Conservation (phyloP, 2,888 invertebrate species). For the Dasypolia templi region DNA sequence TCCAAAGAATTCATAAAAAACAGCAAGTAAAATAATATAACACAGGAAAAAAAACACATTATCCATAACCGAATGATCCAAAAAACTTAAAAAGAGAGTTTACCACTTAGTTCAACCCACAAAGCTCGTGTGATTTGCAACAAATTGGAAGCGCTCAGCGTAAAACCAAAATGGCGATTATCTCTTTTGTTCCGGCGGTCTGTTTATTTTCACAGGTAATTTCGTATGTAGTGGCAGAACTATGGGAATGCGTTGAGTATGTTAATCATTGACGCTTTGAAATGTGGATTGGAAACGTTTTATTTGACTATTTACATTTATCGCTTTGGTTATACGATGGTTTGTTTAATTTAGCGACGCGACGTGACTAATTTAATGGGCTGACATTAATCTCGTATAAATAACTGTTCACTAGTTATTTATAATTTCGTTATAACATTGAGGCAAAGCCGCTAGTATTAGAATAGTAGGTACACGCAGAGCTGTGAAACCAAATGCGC, state of each 20-base stretch:
- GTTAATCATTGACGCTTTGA: slow-evolving; percentile 56
- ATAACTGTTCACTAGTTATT: neutral
- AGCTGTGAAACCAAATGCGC: neutral
- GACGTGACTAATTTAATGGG: slow-evolving; percentile 7
- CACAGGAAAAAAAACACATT: neutral
- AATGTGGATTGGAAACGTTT: slow-evolving; percentile 23
- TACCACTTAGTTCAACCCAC: slow-evolving; percentile 31
- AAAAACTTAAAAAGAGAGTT: slow-evolving; percentile 10
- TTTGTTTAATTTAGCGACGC: slow-evolving; percentile 4
- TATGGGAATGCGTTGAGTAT: slow-evolving; percentile 33
- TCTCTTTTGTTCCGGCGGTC: slow-evolving; percentile 57
- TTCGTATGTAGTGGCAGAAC: slow-evolving; percentile 21
- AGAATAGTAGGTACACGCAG: too few species aligned
- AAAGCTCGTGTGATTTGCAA: slow-evolving; percentile 59
- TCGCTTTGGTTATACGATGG: slow-evolving; percentile 19
- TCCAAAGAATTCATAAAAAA: neutral
- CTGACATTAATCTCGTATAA: neutral
- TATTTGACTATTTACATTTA: slow-evolving; percentile 23
- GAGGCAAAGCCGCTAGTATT: neutral
- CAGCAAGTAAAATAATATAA: neutral
- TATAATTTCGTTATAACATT: neutral
- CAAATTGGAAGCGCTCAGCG: slow-evolving; percentile 60
- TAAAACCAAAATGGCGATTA: slow-evolving; percentile 65
- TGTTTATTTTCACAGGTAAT: slow-evolving; percentile 63
- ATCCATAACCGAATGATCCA: neutral